These are phyloP conservation scores for Urocolius indicus DNA, from an alignment of 2,113 vertebrate genomes.

Conservation along the genomic window DNA sequence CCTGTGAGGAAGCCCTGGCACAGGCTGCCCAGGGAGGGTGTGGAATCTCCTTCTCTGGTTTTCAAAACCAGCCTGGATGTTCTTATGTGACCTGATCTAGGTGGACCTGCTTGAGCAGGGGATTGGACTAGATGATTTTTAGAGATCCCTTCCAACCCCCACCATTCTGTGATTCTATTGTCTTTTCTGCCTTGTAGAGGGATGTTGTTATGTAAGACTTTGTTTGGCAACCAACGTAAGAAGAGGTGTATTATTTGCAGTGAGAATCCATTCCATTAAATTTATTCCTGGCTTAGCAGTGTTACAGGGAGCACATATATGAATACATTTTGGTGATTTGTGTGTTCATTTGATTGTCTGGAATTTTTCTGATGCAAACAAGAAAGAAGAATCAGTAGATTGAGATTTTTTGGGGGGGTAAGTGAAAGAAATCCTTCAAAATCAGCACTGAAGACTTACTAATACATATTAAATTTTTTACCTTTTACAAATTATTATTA, in stretches of 20 bases:
- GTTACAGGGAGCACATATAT: background rate
- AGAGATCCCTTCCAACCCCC: no score
- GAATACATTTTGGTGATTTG: background rate
- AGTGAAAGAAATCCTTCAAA: background rate
- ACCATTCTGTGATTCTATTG: no score
- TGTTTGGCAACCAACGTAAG: background rate
- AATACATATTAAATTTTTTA: background rate
- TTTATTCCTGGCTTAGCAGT: background rate
- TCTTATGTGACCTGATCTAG: no score
- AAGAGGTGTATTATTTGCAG: background rate
- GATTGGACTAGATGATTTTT: no score
- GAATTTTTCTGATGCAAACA: background rate
- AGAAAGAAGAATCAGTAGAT: background rate
- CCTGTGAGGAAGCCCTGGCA: no score
- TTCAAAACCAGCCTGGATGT: no score
- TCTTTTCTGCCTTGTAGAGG: background rate
- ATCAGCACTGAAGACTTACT: background rate
- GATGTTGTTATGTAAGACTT: background rate
- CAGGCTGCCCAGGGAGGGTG: no score
- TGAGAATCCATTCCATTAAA: background rate
- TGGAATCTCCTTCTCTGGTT: no score
- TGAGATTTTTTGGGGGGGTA: background rate
- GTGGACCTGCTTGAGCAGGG: no score
- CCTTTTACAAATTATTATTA: background rate
- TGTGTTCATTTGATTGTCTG: background rate